Evolutionary conservation across 2,113 vertebrate genomes (phyloP).

Genomic region (Connochaetes taurinus): DNA sequence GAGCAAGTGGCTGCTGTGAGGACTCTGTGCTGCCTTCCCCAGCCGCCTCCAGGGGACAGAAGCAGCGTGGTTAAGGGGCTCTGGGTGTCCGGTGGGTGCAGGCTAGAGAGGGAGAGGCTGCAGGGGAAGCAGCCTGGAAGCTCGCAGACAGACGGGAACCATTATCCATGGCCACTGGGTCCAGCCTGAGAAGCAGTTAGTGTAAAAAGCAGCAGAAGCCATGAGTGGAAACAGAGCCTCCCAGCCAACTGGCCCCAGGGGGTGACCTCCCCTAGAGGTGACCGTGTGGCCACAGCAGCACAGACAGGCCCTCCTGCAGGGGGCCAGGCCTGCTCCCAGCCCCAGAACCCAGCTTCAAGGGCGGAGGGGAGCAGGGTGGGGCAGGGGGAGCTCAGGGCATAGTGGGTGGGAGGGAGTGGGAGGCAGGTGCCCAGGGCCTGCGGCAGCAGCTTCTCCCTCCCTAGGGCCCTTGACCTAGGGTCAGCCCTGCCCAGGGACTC

Average conservation of each 20-base stretch:
- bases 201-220: slow-evolving; percentile 74
- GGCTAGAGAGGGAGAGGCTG: background rate
- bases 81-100: rapidly evolving
- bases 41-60: background rate
- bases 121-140: background rate
- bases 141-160: slow-evolving; percentile 22
- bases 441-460: background rate
- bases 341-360: background rate
- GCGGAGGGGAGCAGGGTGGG: rapidly evolving
- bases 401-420: no score
- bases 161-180: slow-evolving; percentile 41
- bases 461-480: rapidly evolving
- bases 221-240: slow-evolving; percentile 72
- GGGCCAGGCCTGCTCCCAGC: background rate
- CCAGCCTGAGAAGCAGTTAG: slow-evolving; percentile 73
- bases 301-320: background rate
- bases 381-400: no score
- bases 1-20: background rate
- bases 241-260: slow-evolving; percentile 6
- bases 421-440: background rate
- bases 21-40: rapidly evolving
- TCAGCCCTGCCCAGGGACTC: background rate
- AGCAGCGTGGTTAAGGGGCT: background rate
- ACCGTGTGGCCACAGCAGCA: background rate
- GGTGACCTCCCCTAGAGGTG: slow-evolving; percentile 41